Evolutionary conservation across 2,797 vertebrate species (phyloP).

Genomic region (Melanotaenia maccullochi): DNA sequence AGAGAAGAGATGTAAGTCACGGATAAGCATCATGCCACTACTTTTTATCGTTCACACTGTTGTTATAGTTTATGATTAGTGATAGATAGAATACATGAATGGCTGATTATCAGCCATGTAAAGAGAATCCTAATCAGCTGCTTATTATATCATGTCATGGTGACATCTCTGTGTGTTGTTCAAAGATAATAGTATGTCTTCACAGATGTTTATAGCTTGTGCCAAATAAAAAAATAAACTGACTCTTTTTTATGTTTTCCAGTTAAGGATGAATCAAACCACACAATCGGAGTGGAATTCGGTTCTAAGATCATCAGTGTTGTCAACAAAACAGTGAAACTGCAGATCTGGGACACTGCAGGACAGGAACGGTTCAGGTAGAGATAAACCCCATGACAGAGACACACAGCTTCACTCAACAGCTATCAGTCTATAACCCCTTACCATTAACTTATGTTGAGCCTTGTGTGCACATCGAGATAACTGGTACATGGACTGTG

Average conservation of each 20-base stretch:
- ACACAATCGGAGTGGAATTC: constrained; percentile 95
- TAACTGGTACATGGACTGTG: background rate
- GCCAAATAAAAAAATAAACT: background rate
- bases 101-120: background rate
- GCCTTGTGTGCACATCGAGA: background rate
- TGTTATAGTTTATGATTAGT: background rate
- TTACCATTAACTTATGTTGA: background rate
- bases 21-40: background rate
- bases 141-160: too few relatives aligned
- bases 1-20: constrained; percentile 91
- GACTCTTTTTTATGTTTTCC: constrained; percentile 21
- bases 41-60: background rate
- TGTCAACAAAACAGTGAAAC: constrained; percentile 92
- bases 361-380: constrained; percentile 95
- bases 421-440: background rate
- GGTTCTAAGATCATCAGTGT: constrained; percentile 94
- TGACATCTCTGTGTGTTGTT: background rate
- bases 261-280: constrained; percentile 97
- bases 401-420: background rate
- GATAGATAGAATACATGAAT: background rate
- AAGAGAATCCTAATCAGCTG: background rate
- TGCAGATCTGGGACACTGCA: constrained; percentile 96
- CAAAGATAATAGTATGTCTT: background rate
- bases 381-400: background rate
- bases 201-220: background rate